phyloP scores from a whole-genome alignment of 2,888 invertebrate genomes.

The Heliconius aoede region DNA sequence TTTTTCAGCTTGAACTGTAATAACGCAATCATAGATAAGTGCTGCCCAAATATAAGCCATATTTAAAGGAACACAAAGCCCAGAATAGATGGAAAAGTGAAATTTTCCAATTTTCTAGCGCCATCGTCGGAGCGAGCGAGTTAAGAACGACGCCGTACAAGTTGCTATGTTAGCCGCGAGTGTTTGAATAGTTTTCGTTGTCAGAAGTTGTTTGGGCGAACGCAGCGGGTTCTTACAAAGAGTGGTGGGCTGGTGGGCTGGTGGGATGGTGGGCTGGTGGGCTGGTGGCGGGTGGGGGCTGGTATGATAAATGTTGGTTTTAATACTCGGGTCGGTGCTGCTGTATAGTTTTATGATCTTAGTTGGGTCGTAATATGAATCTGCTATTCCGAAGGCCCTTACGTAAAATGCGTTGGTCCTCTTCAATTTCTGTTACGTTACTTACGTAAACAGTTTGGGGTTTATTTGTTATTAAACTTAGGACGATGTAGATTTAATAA shows the following conservation, averaged over 20 bases:
- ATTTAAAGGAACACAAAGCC: constrained; percentile 31
- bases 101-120: constrained; percentile 80
- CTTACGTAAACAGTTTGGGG: constrained; percentile 14
- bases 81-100: constrained; percentile 48
- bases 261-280: no score
- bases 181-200: constrained; percentile 78
- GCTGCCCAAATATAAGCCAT: constrained; percentile 40
- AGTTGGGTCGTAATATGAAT: constrained; percentile 81
- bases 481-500: constrained; percentile 21
- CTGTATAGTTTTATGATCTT: constrained; percentile 83
- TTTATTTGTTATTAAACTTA: constrained; percentile 33
- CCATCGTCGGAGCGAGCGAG: constrained; percentile 79
- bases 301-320: constrained; percentile 80
- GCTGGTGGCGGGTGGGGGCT: constrained; percentile 57
- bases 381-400: constrained; percentile 67
- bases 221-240: constrained; percentile 82
- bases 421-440: constrained; percentile 18
- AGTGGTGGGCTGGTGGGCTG: no score
- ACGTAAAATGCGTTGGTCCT: constrained; percentile 55
- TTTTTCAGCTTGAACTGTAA: constrained; percentile 45
- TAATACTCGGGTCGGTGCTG: constrained; percentile 75
- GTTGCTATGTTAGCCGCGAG: constrained; percentile 77
- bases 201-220: constrained; percentile 77
- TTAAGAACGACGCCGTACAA: constrained; percentile 80
- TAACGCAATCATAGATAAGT: constrained; percentile 43